Conservation (phyloP, 2,888 invertebrate species). For the Halictus ligatus region DNA sequence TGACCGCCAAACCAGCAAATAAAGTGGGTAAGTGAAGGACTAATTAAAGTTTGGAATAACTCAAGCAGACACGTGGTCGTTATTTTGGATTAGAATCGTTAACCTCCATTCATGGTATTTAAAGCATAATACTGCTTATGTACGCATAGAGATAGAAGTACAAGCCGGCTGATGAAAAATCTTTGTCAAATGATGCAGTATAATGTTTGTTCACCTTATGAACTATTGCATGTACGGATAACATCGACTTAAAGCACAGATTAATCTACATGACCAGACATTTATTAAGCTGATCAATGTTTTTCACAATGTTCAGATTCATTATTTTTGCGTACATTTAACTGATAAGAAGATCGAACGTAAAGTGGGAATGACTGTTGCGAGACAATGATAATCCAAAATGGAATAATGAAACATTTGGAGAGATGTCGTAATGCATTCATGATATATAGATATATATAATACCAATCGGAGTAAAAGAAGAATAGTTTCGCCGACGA, state of each 20-base stretch:
- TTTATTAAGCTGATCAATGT: background rate
- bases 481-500: background rate
- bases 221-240: background rate
- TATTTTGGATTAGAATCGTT: slow-evolving; percentile 22
- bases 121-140: background rate
- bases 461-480: background rate
- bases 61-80: slow-evolving; percentile 41
- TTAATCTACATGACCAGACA: slow-evolving; percentile 14
- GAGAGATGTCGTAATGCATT: background rate
- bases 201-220: background rate
- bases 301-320: background rate
- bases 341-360: background rate
- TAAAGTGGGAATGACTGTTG: background rate
- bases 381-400: background rate
- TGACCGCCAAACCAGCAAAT: slow-evolving; percentile 82
- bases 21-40: slow-evolving; percentile 85
- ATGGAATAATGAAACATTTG: background rate
- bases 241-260: background rate
- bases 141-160: background rate
- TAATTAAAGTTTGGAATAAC: background rate
- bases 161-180: background rate
- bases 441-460: background rate
- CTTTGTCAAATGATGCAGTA: background rate
- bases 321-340: background rate
- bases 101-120: slow-evolving; percentile 9